Conservation (phyloP, 2,797 vertebrate species). For the Notolepis coatsorum region DNA sequence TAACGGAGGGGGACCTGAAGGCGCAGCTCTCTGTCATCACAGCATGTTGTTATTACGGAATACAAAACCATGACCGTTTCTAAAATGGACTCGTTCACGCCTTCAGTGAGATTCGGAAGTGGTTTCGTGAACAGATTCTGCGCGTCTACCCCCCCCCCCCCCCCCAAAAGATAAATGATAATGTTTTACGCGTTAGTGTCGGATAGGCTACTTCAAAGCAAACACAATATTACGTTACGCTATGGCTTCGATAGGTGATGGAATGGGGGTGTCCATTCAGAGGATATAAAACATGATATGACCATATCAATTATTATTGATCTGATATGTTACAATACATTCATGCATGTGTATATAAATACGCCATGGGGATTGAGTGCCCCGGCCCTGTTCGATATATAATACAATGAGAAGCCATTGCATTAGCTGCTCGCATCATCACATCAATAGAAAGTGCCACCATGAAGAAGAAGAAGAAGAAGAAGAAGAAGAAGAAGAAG, state of each 20-base stretch:
- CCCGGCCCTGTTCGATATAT: slow-evolving; percentile 26
- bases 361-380: slow-evolving; percentile 22
- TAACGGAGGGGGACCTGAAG: slow-evolving; percentile 34
- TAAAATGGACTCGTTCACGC: slow-evolving; percentile 66
- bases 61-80: slow-evolving; percentile 61
- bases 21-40: slow-evolving; percentile 75
- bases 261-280: slow-evolving; percentile 62
- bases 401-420: slow-evolving; percentile 8
- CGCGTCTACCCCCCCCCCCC: slow-evolving; percentile 60
- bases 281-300: slow-evolving; percentile 54
- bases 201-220: slow-evolving; percentile 47
- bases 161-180: slow-evolving; percentile 51
- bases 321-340: not conserved
- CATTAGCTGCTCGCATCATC: slow-evolving; percentile 53
- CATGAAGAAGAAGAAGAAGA: too few species aligned
- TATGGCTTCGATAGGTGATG: slow-evolving; percentile 55
- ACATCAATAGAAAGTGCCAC: slow-evolving; percentile 73
- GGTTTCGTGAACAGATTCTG: slow-evolving; percentile 41
- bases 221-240: slow-evolving; percentile 52
- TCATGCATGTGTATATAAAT: slow-evolving; percentile 16
- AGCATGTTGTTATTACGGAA: slow-evolving; percentile 72
- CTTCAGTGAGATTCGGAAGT: slow-evolving; percentile 17
- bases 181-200: slow-evolving; percentile 66
- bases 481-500: too few species aligned
- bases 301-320: slow-evolving; percentile 38